Evolutionary conservation across 2,888 invertebrate genomes (phyloP).

Genomic region (Xiphydria camelus): DNA sequence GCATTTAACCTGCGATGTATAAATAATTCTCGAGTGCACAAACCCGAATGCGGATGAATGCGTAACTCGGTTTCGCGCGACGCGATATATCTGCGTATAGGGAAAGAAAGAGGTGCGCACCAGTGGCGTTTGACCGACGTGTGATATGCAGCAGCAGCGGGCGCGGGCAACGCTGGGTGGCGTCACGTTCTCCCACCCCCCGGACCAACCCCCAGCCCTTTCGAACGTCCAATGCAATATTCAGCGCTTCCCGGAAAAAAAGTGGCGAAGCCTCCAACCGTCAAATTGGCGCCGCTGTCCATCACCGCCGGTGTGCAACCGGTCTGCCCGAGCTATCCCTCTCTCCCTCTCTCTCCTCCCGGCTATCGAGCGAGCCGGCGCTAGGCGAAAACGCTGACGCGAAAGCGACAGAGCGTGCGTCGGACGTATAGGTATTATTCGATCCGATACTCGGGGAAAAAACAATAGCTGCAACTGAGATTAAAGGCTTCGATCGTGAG

Average conservation of each 20-base stretch:
- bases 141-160: constrained; percentile 49
- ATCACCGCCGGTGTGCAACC: constrained; percentile 32
- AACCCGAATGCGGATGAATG: constrained; percentile 22
- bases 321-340: constrained; percentile 3
- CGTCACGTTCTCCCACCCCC: constrained; percentile 1
- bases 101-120: too few species aligned
- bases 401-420: neutral
- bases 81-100: neutral
- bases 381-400: neutral
- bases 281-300: constrained; percentile 59
- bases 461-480: constrained; percentile 7
- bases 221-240: constrained; percentile 57
- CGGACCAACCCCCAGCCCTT: constrained; percentile 32
- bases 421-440: constrained; percentile 3
- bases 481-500: constrained; percentile 14
- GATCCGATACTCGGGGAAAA: constrained; percentile 3
- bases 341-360: constrained; percentile 13
- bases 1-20: too few species aligned
- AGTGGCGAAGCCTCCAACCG: constrained; percentile 51
- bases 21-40: constrained; percentile 48
- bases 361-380: neutral
- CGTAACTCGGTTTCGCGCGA: constrained; percentile 15
- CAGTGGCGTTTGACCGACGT: constrained; percentile 54
- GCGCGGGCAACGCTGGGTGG: constrained; percentile 27
- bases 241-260: constrained; percentile 47